Evolutionary conservation across 2,888 invertebrate species (phyloP).

Genomic region (Drosophila siamana): DNA sequence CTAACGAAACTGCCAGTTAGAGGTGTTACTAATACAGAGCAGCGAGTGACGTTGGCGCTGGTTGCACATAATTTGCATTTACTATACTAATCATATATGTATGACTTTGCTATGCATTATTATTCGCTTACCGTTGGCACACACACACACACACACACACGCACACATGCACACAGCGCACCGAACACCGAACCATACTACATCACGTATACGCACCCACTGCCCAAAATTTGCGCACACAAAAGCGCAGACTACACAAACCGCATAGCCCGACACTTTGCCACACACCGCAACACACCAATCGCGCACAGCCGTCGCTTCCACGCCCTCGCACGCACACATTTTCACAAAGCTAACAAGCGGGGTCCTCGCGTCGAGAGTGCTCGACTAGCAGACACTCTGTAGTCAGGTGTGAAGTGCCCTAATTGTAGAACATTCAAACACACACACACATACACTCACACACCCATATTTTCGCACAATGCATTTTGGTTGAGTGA

Average conservation of each 20-base stretch:
- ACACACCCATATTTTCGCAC: not conserved
- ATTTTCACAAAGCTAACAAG: slow-evolving; percentile 1
- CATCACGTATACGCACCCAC: slow-evolving; percentile 3
- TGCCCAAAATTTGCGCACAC: slow-evolving; percentile 9
- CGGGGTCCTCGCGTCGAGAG: slow-evolving; percentile 8
- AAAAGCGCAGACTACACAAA: slow-evolving; percentile 21
- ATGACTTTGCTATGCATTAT: slow-evolving; percentile 16
- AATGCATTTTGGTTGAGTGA: slow-evolving; percentile 1
- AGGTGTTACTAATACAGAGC: not conserved
- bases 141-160: slow-evolving; percentile 1
- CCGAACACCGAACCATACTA: not conserved
- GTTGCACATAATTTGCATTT: slow-evolving; percentile 16
- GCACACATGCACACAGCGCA: not conserved
- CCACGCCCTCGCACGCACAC: slow-evolving; percentile 2
- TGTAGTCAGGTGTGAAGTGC: slow-evolving; percentile 5
- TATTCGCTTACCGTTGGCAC: slow-evolving; percentile 19
- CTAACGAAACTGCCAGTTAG: not conserved
- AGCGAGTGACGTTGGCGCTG: not conserved
- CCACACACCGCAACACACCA: slow-evolving; percentile 19
- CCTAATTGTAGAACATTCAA: slow-evolving; percentile 1
- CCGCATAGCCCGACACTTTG: slow-evolving; percentile 14
- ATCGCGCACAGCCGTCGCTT: slow-evolving; percentile 14
- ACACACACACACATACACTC: not conserved
- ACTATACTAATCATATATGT: slow-evolving; percentile 8
- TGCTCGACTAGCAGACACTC: slow-evolving; percentile 19